phyloP scores from a whole-genome alignment of 1,140 invertebrate species.

The Bombus turneri region DNA sequence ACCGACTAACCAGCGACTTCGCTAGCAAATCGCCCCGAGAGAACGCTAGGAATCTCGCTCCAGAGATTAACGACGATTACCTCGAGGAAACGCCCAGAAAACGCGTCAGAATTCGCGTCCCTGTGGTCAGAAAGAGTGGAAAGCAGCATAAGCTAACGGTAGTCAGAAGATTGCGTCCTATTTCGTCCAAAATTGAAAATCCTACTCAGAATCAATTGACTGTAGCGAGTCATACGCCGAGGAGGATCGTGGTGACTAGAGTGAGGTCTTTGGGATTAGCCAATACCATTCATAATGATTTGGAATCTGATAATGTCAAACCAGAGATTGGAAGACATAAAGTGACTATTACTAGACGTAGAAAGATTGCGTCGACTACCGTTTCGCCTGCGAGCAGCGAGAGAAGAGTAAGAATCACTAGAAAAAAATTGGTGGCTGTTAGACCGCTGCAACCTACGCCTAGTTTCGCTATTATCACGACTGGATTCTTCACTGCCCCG shows the following conservation, averaged over 20 bases:
- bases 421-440: constrained; percentile 77
- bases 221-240: constrained; percentile 55
- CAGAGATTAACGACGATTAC: constrained; percentile 57
- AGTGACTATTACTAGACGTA: constrained; percentile 78
- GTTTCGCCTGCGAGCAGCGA: constrained; percentile 41
- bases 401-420: constrained; percentile 72
- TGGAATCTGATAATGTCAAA: neutral
- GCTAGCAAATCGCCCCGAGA: constrained; percentile 25
- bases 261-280: constrained; percentile 67
- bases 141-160: constrained; percentile 78
- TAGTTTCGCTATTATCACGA: constrained; percentile 78
- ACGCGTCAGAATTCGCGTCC: constrained; percentile 76
- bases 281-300: constrained; percentile 37
- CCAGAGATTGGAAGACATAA: constrained; percentile 69
- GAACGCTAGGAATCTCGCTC: constrained; percentile 24
- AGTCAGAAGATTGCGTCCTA: constrained; percentile 74
- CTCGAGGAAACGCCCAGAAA: constrained; percentile 68
- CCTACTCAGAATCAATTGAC: neutral
- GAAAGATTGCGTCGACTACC: constrained; percentile 73
- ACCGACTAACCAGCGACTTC: constrained; percentile 19
- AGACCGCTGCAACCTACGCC: constrained; percentile 74
- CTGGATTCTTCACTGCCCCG: constrained; percentile 78
- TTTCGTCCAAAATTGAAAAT: constrained; percentile 65
- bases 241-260: constrained; percentile 76
- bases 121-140: constrained; percentile 71